Base-by-base conservation (phyloP, 2,888 invertebrate species). In the Spicauda simplicius region DNA sequence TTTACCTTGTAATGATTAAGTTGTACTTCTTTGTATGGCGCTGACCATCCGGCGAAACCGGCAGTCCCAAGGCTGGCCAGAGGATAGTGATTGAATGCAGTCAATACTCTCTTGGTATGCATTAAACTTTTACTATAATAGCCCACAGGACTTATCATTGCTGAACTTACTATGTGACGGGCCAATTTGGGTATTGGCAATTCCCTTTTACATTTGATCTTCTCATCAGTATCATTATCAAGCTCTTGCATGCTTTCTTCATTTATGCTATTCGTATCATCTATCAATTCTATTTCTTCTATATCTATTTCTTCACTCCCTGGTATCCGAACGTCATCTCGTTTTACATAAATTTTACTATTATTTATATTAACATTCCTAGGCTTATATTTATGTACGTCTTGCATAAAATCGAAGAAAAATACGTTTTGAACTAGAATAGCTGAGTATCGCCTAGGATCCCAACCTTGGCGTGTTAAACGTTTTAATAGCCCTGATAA, bases 21-120 rank as follows among this genome's bases (percentile, higher is more conserved):
- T 78, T 96, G 95, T 53, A 94, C 95, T 77, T 94, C 91, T 56
- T 82, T 84, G 33, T 93, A 90, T 56, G 95, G 94, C 71, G 96
- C 92, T 71, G 95, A 91, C 89, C 94, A 94, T 50, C 93, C 94
- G 16, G 91, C 85, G 72, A 93, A 90, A 19, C 94, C 91, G 16
- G 94, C 90, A 10, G 94, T 88, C 62, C 94, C 94, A 30, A 96
- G 79, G 68, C 94, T 93, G 67, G 94, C 93, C 72, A 97, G 83
- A 5, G 96, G 95, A 78, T 96, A 97, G 81, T 97, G 97, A 84
- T 97, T 97, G 85, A 96, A 96, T 52, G 96, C 96, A 57, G 95
- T 95, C 76, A 96, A 85, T 33, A 96, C 94, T 71, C 94, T 94
- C 72, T 91, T 91, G 6, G 96, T 95, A 20, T 94, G 86, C 80